Evolutionary conservation across 2,888 invertebrate species (phyloP).

Genomic region (Drosophila robusta): DNA sequence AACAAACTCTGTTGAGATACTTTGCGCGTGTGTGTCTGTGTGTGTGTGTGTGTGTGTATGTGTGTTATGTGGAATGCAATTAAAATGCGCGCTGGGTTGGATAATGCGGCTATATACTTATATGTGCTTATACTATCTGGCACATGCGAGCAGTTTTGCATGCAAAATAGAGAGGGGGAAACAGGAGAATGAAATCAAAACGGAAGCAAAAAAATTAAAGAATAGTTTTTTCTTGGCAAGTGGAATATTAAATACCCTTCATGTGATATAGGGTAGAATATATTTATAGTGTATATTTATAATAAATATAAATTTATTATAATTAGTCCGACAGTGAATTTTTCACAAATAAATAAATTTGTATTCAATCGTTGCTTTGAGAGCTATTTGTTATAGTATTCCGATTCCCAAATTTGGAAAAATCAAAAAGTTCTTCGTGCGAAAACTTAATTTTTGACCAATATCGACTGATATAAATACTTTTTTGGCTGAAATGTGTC

Average conservation of each 20-base stretch:
- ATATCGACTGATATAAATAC: too few species aligned
- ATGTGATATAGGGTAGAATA: background rate
- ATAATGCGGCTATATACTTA: constrained; percentile 55
- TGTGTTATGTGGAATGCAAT: constrained; percentile 65
- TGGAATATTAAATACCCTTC: background rate
- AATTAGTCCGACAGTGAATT: too few species aligned
- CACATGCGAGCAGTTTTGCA: constrained; percentile 52
- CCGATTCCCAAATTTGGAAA: too few species aligned
- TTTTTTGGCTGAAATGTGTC: background rate
- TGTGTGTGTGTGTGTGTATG: constrained; percentile 8
- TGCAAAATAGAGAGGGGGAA: constrained; percentile 19
- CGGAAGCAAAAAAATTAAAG: constrained; percentile 55
- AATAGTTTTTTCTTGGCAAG: background rate
- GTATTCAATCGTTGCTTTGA: too few species aligned
- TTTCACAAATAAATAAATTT: too few species aligned
- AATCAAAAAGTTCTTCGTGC: too few species aligned
- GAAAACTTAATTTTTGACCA: too few species aligned
- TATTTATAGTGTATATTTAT: too few species aligned
- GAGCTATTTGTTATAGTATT: too few species aligned
- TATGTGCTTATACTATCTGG: constrained; percentile 49
- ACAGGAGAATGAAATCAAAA: constrained; percentile 31
- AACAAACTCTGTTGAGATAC: constrained; percentile 19
- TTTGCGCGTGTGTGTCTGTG: background rate
- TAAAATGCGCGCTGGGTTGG: constrained; percentile 69
- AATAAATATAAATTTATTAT: too few species aligned